phyloP scores from a whole-genome alignment of 2,797 vertebrate species.

The Enoplosus armatus region DNA sequence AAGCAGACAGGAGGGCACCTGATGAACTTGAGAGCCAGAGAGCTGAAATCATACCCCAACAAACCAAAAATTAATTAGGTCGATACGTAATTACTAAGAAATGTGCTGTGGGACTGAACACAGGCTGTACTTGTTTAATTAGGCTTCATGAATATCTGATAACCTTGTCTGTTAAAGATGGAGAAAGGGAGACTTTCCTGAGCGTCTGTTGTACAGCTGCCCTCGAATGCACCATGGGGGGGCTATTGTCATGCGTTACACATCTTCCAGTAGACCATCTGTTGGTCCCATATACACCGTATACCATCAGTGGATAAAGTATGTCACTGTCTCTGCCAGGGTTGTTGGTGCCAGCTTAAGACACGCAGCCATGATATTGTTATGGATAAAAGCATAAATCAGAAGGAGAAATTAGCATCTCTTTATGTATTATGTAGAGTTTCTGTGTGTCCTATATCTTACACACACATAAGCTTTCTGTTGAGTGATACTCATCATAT shows the following conservation, averaged over 20 bases:
- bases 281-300: slow-evolving; percentile 1
- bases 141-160: slow-evolving; percentile 61
- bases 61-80: slow-evolving; percentile 61
- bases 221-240: slow-evolving; percentile 24
- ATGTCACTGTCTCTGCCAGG: slow-evolving; percentile 20
- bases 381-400: slow-evolving; percentile 49
- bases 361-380: slow-evolving; percentile 35
- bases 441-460: slow-evolving; percentile 39
- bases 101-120: slow-evolving; percentile 51
- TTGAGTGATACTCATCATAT: slow-evolving; percentile 69
- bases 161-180: slow-evolving; percentile 51
- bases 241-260: slow-evolving; percentile 3
- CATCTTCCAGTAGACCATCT: slow-evolving; percentile 43
- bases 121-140: slow-evolving; percentile 59
- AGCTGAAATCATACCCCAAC: slow-evolving; percentile 47
- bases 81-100: slow-evolving; percentile 56
- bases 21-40: slow-evolving; percentile 13
- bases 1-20: slow-evolving; percentile 3
- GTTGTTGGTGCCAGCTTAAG: slow-evolving; percentile 26
- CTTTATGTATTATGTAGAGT: slow-evolving; percentile 18
- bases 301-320: slow-evolving; percentile 31
- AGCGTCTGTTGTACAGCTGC: slow-evolving; percentile 13
- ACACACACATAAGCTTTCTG: slow-evolving; percentile 24
- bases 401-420: slow-evolving; percentile 43
- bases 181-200: slow-evolving; percentile 30